phyloP scores from a whole-genome alignment of 2,113 vertebrate species.

The Marmota flaviventris region DNA sequence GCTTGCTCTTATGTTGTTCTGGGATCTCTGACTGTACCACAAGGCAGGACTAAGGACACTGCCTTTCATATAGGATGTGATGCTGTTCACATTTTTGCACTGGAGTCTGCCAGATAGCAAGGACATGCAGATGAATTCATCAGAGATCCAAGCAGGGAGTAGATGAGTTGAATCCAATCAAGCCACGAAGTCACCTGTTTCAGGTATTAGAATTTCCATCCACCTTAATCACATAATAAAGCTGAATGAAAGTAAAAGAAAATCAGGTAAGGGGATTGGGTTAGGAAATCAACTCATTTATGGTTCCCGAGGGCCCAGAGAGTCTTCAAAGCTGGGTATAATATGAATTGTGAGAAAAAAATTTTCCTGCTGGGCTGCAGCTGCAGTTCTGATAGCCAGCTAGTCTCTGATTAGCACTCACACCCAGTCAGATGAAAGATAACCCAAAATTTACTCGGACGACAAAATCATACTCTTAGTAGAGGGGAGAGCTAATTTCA shows the following conservation, averaged over 20 bases:
- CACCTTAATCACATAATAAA: slow-evolving; percentile 12
- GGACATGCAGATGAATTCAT: neutral
- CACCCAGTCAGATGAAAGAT: neutral
- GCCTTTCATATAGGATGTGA: neutral
- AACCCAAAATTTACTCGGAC: neutral
- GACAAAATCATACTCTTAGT: neutral
- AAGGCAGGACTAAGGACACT: neutral
- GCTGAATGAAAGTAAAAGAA: neutral
- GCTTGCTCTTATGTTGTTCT: neutral
- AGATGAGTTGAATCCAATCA: neutral
- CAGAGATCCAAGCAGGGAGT: neutral
- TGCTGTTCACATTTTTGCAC: neutral
- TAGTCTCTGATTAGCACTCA: neutral
- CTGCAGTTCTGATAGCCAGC: neutral
- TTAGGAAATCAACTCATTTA: neutral
- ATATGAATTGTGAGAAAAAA: neutral
- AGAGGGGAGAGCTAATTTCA: neutral
- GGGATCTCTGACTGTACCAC: neutral
- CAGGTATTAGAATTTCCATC: neutral
- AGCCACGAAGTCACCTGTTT: neutral
- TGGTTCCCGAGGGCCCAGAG: neutral
- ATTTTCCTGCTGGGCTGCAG: neutral
- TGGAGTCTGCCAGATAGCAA: neutral
- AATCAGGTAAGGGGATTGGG: neutral
- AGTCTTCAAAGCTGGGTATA: neutral